A percentile compares a stretch with the other conserved stretches of the same genome.
Conservation (phyloP, 1,140 invertebrate species). For the Drosophila bocqueti region DNA sequence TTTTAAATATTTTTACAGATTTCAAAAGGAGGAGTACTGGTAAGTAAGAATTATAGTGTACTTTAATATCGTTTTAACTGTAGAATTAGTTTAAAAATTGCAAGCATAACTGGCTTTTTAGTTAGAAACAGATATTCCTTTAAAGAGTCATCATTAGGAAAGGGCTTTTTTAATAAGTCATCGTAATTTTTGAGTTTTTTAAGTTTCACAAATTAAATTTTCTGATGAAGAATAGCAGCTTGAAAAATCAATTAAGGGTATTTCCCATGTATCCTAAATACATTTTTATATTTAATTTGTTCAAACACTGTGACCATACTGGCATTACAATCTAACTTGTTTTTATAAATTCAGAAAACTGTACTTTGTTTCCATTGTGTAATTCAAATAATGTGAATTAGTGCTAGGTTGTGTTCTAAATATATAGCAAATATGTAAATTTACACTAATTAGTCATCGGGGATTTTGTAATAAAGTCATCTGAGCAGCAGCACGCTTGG, state of each 20-base stretch:
- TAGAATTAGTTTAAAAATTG: neutral
- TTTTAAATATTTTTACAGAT: constrained; percentile 17
- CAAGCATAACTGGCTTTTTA: constrained; percentile 31
- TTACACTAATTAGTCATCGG: constrained; percentile 38
- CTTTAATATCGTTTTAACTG: neutral
- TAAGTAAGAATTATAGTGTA: constrained; percentile 2
- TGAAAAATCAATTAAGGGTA: no score
- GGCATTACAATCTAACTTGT: no score
- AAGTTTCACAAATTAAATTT: no score
- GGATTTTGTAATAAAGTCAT: constrained; percentile 37
- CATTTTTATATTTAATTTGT: neutral
- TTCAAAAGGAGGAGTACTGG: constrained; percentile 12
- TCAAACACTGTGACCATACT: neutral
- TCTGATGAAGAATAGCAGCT: no score
- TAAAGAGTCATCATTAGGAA: neutral
- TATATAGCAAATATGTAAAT: constrained; percentile 9
- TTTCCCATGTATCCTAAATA: neutral
- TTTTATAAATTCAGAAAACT: neutral
- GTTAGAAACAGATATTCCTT: neutral
- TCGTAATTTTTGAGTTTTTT: no score
- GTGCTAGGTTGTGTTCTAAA: neutral
- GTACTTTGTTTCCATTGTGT: neutral
- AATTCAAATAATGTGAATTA: neutral
- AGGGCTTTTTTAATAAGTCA: neutral
- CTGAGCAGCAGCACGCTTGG: constrained; percentile 31